Percentiles rank a stretch among this genome's conserved stretches.
Conservation (phyloP, 1,140 invertebrate genomes). For the Colletes latitarsis region DNA sequence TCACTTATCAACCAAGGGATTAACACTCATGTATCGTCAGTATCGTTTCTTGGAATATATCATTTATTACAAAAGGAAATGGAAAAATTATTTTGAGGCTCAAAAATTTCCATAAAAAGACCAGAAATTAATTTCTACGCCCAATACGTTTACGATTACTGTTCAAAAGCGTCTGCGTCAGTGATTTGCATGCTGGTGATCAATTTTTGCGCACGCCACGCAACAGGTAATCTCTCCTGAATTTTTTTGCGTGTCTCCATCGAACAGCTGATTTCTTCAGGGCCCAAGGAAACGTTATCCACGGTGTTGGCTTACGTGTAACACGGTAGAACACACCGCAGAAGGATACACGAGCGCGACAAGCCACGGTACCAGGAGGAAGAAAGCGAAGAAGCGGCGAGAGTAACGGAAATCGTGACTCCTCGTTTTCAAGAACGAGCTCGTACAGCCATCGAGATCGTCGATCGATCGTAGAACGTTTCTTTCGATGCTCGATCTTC, state of each 20-base stretch:
- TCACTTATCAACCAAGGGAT: no score
- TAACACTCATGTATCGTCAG: no score
- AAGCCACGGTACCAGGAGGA: background rate
- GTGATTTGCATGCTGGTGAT: background rate
- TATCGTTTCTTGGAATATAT: no score
- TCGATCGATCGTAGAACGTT: slow-evolving; percentile 47
- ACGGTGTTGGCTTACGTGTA: slow-evolving; percentile 50
- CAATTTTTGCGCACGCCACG: background rate
- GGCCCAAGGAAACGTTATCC: slow-evolving; percentile 36
- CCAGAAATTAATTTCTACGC: no score
- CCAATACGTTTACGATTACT: no score
- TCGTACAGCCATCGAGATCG: slow-evolving; percentile 24
- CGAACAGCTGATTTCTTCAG: slow-evolving; percentile 51
- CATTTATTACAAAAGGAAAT: no score
- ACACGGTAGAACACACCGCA: slow-evolving; percentile 14
- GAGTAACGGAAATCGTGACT: slow-evolving; percentile 31
- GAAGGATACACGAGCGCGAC: slow-evolving; percentile 11
- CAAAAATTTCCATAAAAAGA: no score
- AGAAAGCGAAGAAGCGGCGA: background rate
- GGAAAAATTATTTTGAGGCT: no score
- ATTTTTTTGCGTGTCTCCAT: slow-evolving; percentile 21
- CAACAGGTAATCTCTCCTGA: background rate
- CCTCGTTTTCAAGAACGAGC: slow-evolving; percentile 42
- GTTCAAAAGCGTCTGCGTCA: no score
- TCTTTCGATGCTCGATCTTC: slow-evolving; percentile 35